These are phyloP conservation scores for Probosciger aterrimus DNA, from an alignment of 2,113 vertebrate species.

Conservation along the genomic window DNA sequence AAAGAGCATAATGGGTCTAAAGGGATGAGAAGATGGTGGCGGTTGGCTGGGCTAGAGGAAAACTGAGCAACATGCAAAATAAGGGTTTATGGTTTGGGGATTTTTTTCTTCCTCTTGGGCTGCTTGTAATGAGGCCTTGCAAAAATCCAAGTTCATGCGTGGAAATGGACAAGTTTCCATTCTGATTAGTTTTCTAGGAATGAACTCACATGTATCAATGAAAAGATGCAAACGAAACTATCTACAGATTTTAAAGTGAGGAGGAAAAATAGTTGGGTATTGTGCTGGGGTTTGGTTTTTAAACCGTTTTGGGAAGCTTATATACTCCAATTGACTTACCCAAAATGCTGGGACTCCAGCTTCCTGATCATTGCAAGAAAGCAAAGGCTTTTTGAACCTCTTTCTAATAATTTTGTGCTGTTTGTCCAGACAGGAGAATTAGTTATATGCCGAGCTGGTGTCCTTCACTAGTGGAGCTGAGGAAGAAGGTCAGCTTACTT, in stretches of 20 bases:
- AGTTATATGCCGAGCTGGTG: not conserved
- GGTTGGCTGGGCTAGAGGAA: not conserved
- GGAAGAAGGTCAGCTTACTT: not conserved
- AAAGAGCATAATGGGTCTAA: not conserved
- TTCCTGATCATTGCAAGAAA: not conserved
- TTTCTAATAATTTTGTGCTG: not conserved
- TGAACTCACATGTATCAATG: not conserved
- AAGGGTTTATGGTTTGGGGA: not conserved
- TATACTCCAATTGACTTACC: not conserved
- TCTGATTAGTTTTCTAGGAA: constrained; percentile 3
- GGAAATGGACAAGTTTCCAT: not conserved
- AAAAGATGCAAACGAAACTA: not conserved
- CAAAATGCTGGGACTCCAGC: not conserved
- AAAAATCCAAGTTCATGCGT: not conserved
- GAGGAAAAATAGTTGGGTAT: not conserved
- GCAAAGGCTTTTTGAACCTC: not conserved
- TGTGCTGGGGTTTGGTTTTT: not conserved
- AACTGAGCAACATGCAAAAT: not conserved
- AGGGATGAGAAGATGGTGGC: not conserved
- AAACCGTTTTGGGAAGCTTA: not conserved
- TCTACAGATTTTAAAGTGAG: not conserved
- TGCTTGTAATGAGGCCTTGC: not conserved
- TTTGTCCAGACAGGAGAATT: not conserved
- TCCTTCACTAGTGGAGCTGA: not conserved
- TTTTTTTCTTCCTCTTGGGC: not conserved